Evolutionary conservation across 1,140 invertebrate genomes (phyloP), one percentile per base, ranked within the genome.

Genomic region (Zaprionus capensis): DNA sequence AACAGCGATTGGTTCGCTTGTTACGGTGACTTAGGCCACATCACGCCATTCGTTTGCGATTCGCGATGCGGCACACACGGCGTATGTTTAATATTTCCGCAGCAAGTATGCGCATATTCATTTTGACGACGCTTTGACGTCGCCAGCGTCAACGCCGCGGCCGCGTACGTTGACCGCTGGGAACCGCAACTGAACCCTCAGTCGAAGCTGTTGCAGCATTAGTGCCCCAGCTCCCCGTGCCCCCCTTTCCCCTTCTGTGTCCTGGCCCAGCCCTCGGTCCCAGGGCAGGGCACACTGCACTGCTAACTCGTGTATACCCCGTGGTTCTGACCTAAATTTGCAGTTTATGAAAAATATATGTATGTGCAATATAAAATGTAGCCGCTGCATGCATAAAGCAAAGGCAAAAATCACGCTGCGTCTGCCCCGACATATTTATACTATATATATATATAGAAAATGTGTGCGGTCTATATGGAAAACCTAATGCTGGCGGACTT

Each of bases 61-160:
- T 71, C 67, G 71, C 82, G 58, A 51, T 81, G 82, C 75, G 74
- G 74, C 82, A 85, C 69, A 70, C 81, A 53, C 56, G 81, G 83
- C 83, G 84, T 87, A 87, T 88, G 84, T 78, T 87, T 88, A 87
- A 87, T 87, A 87, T 87, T 87, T 87, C 81, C 84, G 84, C 81
- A 57, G 83, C 85, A 81, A 78, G 77, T 88, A 88, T 87, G 84
- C 80, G 84, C 84, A 83, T 88, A 87, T 87, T 88, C 84, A 88
- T 88, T 87, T 88, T 87, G 78, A 77, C 55, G 69, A 80, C 71
- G 71, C 70, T 73, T 77, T 88, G 84, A 87, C 80, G 80, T 81
- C 71, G 73, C 57, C 59, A 61, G 44, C 65, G 65, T 73, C 71
- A 58, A 64, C 68, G 78, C 71, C 69, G 77, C 73, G 69, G 49